Percentiles rank a stretch among this genome's conserved stretches.
phyloP scores from a whole-genome alignment of 2,113 vertebrate species.

The Ictalurus furcatus region DNA sequence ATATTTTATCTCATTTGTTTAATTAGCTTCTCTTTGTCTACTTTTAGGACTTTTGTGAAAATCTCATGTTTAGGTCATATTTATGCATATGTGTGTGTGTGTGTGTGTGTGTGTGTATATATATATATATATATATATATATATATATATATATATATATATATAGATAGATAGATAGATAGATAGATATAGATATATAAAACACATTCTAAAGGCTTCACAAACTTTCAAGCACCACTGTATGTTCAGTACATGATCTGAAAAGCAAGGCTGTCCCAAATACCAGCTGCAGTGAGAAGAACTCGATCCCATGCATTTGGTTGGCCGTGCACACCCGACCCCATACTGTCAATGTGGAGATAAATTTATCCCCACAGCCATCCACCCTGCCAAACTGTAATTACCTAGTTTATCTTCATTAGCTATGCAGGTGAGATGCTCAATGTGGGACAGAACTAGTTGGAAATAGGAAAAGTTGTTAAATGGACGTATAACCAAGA shows the following conservation, averaged over 20 bases:
- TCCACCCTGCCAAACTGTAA: constrained; percentile 61
- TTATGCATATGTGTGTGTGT: no score
- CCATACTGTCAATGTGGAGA: constrained; percentile 61
- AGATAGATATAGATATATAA: no score
- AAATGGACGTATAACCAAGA: not conserved
- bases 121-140: no score
- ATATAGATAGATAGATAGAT: no score
- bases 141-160: no score
- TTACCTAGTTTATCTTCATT: constrained; percentile 73
- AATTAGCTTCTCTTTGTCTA: no score
- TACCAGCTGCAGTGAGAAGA: constrained; percentile 37
- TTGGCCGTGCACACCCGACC: constrained; percentile 49
- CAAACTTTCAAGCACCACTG: no score
- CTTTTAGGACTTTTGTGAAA: no score
- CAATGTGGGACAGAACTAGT: constrained; percentile 42
- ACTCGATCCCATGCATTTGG: constrained; percentile 30
- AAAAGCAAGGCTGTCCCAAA: constrained; percentile 47
- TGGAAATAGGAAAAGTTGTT: constrained; percentile 15
- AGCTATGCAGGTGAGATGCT: constrained; percentile 48
- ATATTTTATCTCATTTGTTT: no score
- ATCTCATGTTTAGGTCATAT: no score
- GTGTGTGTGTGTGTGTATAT: no score
- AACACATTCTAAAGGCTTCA: no score
- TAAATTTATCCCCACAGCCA: constrained; percentile 57
- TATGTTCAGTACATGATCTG: constrained; percentile 37